Evolutionary conservation across 1,140 invertebrate species (phyloP).

Genomic region (Papilio dardanus): DNA sequence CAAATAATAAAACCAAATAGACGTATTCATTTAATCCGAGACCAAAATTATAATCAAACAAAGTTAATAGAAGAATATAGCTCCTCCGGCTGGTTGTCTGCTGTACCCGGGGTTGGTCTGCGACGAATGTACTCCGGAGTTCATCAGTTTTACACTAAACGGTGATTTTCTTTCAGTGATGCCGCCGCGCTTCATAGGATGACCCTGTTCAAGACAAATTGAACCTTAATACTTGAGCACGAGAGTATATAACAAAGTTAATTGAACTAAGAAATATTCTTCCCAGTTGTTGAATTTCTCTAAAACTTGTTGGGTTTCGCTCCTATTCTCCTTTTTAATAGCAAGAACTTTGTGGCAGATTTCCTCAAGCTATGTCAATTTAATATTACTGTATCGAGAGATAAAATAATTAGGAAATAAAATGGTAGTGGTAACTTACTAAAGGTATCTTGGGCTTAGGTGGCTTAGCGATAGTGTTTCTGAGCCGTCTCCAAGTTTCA

Average conservation of each 20-base stretch:
- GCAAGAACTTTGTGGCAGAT: too few relatives aligned
- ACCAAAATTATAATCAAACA: constrained; percentile 7
- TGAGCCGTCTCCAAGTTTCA: constrained; percentile 82
- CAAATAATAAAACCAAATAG: background rate
- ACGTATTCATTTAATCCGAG: constrained; percentile 4
- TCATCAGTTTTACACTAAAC: constrained; percentile 85
- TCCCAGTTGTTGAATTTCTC: too few relatives aligned
- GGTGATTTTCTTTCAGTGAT: constrained; percentile 83
- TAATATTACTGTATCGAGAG: background rate
- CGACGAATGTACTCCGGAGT: constrained; percentile 86
- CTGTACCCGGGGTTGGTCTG: constrained; percentile 87
- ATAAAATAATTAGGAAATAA: background rate
- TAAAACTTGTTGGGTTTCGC: too few relatives aligned
- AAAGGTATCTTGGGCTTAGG: constrained; percentile 64
- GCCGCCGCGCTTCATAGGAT: constrained; percentile 83
- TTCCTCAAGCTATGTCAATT: too few relatives aligned
- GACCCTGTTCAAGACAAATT: constrained; percentile 65
- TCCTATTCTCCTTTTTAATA: too few relatives aligned
- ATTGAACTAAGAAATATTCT: too few relatives aligned
- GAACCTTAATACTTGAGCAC: background rate
- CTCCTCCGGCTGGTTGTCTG: constrained; percentile 85
- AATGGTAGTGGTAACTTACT: constrained; percentile 47
- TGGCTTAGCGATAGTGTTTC: constrained; percentile 82
- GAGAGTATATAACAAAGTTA: background rate
- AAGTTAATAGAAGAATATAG: constrained; percentile 80